Conservation (phyloP, 2,888 invertebrate genomes). For the Isotomurus palustris region DNA sequence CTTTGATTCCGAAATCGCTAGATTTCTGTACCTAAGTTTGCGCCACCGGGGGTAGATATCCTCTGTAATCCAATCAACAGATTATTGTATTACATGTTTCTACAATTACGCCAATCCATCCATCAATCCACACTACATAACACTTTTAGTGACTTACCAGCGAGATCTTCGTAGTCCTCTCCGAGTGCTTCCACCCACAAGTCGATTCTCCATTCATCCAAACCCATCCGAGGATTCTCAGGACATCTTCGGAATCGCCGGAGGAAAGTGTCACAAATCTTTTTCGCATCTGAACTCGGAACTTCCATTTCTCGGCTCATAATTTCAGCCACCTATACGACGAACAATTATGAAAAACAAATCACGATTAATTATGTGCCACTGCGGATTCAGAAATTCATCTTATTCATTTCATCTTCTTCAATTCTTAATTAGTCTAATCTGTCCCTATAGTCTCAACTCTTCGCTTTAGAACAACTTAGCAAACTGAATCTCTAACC, state of each 20-base stretch:
- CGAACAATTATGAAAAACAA: not conserved
- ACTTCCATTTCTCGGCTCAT: conserved; percentile 63
- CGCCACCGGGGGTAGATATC: conserved; percentile 74
- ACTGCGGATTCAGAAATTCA: no score
- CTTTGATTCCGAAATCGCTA: conserved; percentile 65
- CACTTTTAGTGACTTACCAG: conserved; percentile 54
- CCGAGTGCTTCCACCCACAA: conserved; percentile 75
- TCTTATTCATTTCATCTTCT: no score
- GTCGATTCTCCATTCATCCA: conserved; percentile 72
- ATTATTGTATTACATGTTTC: no score
- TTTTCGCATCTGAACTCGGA: conserved; percentile 60
- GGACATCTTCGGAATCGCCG: conserved; percentile 74
- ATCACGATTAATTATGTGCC: no score
- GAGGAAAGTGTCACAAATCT: conserved; percentile 65
- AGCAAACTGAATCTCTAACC: no score
- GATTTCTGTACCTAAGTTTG: conserved; percentile 69
- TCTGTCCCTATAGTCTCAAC: no score
- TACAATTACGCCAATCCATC: not conserved
- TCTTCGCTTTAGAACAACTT: no score
- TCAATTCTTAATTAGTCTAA: no score
- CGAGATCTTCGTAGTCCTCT: conserved; percentile 65
- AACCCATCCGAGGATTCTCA: conserved; percentile 65
- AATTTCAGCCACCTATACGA: conserved; percentile 54
- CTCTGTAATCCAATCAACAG: conserved; percentile 49
- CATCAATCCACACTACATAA: conserved; percentile 1